Evolutionary conservation across 2,797 vertebrate genomes (phyloP), one percentile per base, ranked within the genome.

Genomic region (Manis crassicaudata): DNA sequence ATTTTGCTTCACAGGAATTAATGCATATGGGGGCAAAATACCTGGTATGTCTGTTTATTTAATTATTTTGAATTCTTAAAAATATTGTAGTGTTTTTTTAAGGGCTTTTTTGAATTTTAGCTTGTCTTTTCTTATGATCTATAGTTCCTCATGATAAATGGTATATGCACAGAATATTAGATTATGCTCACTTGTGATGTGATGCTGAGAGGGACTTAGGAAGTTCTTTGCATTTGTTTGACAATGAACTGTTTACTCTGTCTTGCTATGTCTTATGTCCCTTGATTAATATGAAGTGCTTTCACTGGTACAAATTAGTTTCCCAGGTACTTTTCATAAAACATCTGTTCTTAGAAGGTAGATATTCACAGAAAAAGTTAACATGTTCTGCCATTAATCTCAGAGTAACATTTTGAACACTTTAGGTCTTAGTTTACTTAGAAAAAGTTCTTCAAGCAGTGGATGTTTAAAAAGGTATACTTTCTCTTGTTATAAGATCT

Each of bases 41-140:
- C 1, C 12, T 77, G 4, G 76, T n/a, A 8, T 7, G 88, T 70
- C 73, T 85, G 37, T 46, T 43, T 79, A 43, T 73, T 56, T 54
- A 90, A 58, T 46, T 73, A 68, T 75, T 87, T 86, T 82, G n/a
- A 79, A 37, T 83, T n/a, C 16, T 90, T 76, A 85, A 72, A 93
- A 88, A 81, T 73, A 96, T 67, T 72, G 25, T 52, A 43, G 11
- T 32, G 20, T 56, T 52, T 94, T 72, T 50, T 90, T 62, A 92
- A 88, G 52, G 16, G 23, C 11, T 40, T 77, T 25, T 29, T 90
- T 60, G 23, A 10, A 11, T 58, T 95, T 84, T 56, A 72, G 1
- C 46, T 93, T 35, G 85, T 80, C 27, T 82, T 77, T 90, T 56
- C 23, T 67, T 80, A 35, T 62, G 21, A 79, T 50, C 16, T 72